Conservation (phyloP, 2,888 invertebrate species). For the Acanthopleura granulata region DNA sequence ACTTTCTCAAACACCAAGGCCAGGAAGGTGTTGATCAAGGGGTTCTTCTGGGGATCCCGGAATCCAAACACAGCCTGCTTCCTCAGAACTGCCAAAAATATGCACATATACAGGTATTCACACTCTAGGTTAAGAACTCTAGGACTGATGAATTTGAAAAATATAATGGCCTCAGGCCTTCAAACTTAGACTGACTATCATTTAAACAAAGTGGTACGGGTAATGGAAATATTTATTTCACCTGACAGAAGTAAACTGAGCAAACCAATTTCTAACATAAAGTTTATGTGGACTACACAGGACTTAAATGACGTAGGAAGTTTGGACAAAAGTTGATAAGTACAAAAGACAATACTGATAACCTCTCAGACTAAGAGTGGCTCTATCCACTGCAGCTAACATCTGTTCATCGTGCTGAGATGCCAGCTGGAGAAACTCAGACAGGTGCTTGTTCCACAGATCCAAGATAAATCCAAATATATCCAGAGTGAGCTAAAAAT, state of each 20-base stretch:
- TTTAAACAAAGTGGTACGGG: no score
- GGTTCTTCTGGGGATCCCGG: conserved; percentile 81
- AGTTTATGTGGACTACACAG: no score
- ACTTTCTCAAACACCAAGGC: conserved; percentile 72
- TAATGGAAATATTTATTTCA: no score
- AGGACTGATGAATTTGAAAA: no score
- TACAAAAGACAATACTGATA: no score
- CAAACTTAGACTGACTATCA: no score
- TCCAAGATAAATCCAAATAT: conserved; percentile 74
- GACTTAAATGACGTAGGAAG: no score
- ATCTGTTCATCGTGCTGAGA: conserved; percentile 65
- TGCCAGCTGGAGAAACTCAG: conserved; percentile 51
- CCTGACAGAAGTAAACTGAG: no score
- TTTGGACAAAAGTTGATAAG: no score
- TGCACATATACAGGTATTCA: background rate
- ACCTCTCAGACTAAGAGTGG: conserved; percentile 81
- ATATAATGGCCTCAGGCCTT: no score
- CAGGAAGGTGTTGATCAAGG: conserved; percentile 83
- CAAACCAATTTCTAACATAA: no score
- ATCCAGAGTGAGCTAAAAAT: conserved; percentile 60
- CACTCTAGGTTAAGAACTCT: no score
- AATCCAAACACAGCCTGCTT: conserved; percentile 88
- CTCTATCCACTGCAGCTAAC: conserved; percentile 79
- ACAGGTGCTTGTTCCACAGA: conserved; percentile 79
- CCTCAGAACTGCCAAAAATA: conserved; percentile 76